Conservation (phyloP, 2,888 invertebrate species). For the Drepana falcataria region DNA sequence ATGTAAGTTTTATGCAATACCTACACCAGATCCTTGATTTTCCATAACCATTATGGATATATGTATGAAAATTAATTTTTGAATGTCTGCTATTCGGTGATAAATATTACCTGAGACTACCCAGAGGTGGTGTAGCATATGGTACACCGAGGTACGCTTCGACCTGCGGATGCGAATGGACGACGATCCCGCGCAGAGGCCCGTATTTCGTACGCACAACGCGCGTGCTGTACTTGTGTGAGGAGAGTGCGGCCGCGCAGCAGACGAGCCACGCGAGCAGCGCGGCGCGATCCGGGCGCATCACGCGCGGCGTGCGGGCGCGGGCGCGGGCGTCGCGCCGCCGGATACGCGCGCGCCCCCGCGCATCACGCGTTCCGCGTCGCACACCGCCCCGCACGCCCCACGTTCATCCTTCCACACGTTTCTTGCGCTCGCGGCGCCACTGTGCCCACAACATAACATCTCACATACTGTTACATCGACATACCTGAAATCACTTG, state of each 20-base stretch:
- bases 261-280: conserved; percentile 78
- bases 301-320: conserved; percentile 59
- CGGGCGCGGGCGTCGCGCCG: conserved; percentile 50
- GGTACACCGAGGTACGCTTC: conserved; percentile 96
- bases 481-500: neutral
- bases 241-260: conserved; percentile 75
- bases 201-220: conserved; percentile 95
- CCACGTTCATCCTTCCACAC: conserved; percentile 48
- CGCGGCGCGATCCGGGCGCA: conserved; percentile 74
- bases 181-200: conserved; percentile 89
- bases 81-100: too few relatives aligned
- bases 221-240: conserved; percentile 89
- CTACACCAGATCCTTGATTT: too few relatives aligned
- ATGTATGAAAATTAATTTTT: neutral
- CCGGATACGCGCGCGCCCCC: conserved; percentile 45
- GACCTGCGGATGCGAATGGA: conserved; percentile 88
- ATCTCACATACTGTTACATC: conserved; percentile 1
- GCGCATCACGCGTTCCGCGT: conserved; percentile 51
- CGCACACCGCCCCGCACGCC: conserved; percentile 31
- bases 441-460: conserved; percentile 35
- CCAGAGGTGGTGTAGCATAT: conserved; percentile 94
- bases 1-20: too few relatives aligned
- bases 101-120: conserved; percentile 85
- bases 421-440: conserved; percentile 53
- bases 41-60: too few relatives aligned